phyloP scores from a whole-genome alignment of 1,140 invertebrate species.

The Trichonephila inaurata region DNA sequence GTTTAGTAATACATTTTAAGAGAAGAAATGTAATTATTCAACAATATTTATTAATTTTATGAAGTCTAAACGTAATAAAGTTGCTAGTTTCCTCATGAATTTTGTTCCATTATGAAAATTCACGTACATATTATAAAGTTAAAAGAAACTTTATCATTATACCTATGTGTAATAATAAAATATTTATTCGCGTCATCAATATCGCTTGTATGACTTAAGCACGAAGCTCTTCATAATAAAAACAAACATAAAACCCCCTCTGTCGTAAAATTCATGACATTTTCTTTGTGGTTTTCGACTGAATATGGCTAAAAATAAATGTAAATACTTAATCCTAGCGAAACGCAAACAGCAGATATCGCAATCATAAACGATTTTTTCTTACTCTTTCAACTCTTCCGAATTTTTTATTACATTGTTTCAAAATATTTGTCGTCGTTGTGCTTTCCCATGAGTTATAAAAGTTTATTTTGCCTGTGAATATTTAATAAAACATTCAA shows the following conservation, averaged over 20 bases:
- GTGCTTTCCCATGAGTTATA: not conserved
- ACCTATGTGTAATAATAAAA: conserved; percentile 5
- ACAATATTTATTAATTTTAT: too few species aligned
- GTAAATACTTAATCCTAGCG: not conserved
- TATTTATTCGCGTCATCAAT: not conserved
- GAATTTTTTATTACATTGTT: conserved; percentile 25
- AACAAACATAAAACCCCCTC: not conserved
- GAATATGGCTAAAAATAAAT: not conserved
- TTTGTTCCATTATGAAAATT: not conserved
- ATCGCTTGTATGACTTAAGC: not conserved
- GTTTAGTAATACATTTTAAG: too few species aligned
- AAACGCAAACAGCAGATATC: not conserved
- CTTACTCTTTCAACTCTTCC: not conserved
- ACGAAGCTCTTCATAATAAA: not conserved
- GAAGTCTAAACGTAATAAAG: too few species aligned
- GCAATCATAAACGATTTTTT: not conserved
- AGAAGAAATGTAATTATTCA: too few species aligned
- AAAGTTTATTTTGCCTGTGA: conserved; percentile 41
- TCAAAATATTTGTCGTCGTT: conserved; percentile 46
- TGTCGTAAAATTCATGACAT: conserved; percentile 13
- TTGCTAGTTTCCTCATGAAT: too few species aligned
- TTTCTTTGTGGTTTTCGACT: not conserved
- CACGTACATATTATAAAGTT: not conserved
- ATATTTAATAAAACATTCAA: conserved; percentile 61
- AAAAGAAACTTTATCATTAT: not conserved